These are phyloP conservation scores for Malurus melanocephalus DNA, from an alignment of 2,113 vertebrate species.

Conservation along the genomic window DNA sequence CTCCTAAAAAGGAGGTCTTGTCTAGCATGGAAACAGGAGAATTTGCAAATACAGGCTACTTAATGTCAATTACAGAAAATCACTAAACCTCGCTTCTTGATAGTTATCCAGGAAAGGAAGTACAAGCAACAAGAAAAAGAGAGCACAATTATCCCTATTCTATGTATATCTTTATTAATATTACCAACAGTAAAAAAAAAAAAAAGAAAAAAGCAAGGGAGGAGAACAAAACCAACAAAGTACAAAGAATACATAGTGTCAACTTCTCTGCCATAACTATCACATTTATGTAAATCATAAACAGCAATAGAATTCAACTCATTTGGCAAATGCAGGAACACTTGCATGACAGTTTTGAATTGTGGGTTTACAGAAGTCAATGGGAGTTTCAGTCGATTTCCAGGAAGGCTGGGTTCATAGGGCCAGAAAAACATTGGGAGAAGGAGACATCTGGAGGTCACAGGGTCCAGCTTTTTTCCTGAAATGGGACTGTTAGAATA, in stretches of 20 bases:
- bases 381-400: not conserved
- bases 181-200: not conserved
- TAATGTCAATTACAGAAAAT: not conserved
- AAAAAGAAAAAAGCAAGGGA: rapidly evolving
- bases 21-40: not conserved
- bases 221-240: rapidly evolving
- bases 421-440: not conserved
- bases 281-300: not conserved
- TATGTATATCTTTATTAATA: not conserved
- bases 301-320: not conserved
- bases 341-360: not conserved
- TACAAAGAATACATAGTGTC: not conserved
- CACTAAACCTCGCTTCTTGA: not conserved
- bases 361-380: not conserved
- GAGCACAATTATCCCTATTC: not conserved
- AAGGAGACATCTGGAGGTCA: not conserved
- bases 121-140: not conserved
- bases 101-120: not conserved
- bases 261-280: not conserved
- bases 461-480: rapidly evolving
- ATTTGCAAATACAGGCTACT: not conserved
- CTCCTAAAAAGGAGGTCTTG: not conserved
- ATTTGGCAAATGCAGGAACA: not conserved
- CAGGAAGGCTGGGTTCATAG: not conserved
- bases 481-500: not conserved